Percentiles rank a stretch among this genome's conserved stretches.
Conservation (phyloP, 2,797 vertebrate genomes). For the Petrocephalus sullivani region DNA sequence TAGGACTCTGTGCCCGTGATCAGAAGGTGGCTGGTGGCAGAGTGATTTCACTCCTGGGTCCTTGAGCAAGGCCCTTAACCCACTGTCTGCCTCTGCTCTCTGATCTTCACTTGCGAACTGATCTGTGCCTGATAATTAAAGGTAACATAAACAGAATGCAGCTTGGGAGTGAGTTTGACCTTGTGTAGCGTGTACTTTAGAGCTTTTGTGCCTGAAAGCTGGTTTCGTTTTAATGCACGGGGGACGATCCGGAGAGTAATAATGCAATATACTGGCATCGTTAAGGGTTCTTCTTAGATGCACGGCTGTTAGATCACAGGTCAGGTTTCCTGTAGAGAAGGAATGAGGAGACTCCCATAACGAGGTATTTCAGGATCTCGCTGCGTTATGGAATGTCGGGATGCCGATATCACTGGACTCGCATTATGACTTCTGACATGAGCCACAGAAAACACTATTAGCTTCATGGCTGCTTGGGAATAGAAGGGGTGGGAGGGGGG, state of each 20-base stretch:
- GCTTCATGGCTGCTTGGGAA: not conserved
- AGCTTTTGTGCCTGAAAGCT: not conserved
- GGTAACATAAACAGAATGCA: not conserved
- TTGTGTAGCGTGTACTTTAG: not conserved
- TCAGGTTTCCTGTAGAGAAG: not conserved
- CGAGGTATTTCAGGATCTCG: not conserved
- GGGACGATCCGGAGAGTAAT: not conserved
- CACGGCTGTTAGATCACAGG: not conserved
- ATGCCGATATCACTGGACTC: not conserved
- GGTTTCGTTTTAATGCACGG: not conserved
- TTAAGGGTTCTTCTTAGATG: not conserved
- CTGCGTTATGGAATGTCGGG: not conserved
- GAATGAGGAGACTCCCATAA: not conserved
- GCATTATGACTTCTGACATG: not conserved
- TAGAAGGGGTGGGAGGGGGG: too few species aligned
- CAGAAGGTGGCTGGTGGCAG: not conserved
- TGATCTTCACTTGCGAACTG: not conserved
- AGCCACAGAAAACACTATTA: not conserved
- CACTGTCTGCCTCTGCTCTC: not conserved
- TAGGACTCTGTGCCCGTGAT: not conserved
- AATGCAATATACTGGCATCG: not conserved
- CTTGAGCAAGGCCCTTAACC: too few species aligned
- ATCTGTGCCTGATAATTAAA: not conserved
- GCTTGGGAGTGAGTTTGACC: not conserved
- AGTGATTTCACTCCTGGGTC: not conserved